Evolutionary conservation across 2,113 vertebrate species (phyloP).

Genomic region (western clawed frog (Xenopus tropicalis)): UCB_Xtro_10.0 CM004448.2:22687501-22688000

Average conservation of each 20-base stretch:
- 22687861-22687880: too few relatives aligned
- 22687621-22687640: background rate
- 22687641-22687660: background rate
- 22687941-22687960: too few relatives aligned
- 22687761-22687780: background rate
- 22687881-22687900: too few relatives aligned
- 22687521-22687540: background rate
- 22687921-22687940: too few relatives aligned
- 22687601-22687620: background rate
- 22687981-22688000: too few relatives aligned
- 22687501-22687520: slow-evolving; percentile 1
- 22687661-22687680: background rate
- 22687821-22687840: too few relatives aligned
- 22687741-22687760: background rate
- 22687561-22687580: background rate
- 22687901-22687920: too few relatives aligned
- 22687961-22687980: too few relatives aligned
- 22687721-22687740: background rate
- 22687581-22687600: too few relatives aligned
- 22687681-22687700: background rate
- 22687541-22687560: background rate
- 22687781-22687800: background rate
- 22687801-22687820: background rate
- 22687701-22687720: background rate
- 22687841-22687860: too few relatives aligned